Evolutionary conservation across 2,888 invertebrate genomes (phyloP), one percentile per base, ranked within the genome.

Genomic region (Lycophotia porphyrea): DNA sequence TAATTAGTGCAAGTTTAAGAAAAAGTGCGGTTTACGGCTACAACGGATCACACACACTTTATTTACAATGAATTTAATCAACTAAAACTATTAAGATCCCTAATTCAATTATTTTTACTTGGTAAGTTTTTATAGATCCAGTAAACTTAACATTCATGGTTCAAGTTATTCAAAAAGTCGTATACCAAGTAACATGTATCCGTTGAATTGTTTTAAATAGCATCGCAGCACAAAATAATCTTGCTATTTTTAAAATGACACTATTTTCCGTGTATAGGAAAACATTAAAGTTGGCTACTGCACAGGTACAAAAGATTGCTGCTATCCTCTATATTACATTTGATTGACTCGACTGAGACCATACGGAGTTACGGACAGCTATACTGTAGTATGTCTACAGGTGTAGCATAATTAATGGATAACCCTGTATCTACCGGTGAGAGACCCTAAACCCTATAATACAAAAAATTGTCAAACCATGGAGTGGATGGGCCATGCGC

Each of bases 1-100:
- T 64, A 55, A 47, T 81, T 42, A 47, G 7, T 81, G 81, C 63
- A 81, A 80, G 73, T 71, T 47, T 47, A 21, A 47, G 47, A 47
- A 7, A 21, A 47, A 47, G 8, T 47, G 21, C 21, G 47, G 47
- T 21, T 21, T 47, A 21, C 47, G 21, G 21, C 47, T 47, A 8
- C 21, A 47, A 47, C 21, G 47, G 21, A 47, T 47, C 44, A 42
- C 34, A 61, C 1, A 24, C 9, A 21, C n/a, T 42, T 27, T 36
- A 21, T 24, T 27, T 36, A 39, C 27, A 27, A n/a, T 71, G 0
- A 71, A n/a, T n/a, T 39, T 0, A 15, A 71, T 27, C 34, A 34
- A 60, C 18, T 21, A n/a, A 44, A 36, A 58, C 1, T 24, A 27
- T 34, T 27, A 58, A 2, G 21, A 36, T 44, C 24, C 1, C 47